phyloP scores from a whole-genome alignment of 2,113 vertebrate species.

The Vulpes lagopus region DNA sequence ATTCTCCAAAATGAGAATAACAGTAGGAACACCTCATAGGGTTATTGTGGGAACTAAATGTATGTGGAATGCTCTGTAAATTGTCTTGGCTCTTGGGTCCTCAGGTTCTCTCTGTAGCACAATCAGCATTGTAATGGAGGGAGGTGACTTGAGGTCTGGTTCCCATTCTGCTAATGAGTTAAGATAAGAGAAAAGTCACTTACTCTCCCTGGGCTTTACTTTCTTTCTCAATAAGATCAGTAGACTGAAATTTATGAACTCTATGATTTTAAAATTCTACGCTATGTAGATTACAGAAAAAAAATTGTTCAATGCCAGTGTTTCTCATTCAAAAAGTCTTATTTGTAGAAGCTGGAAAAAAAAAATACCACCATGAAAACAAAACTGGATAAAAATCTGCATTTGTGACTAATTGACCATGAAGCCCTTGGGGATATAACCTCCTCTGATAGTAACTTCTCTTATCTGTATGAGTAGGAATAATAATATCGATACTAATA shows the following conservation, averaged over 20 bases:
- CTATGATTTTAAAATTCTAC: conserved; percentile 28
- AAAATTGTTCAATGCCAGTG: background rate
- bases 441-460: background rate
- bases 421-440: background rate
- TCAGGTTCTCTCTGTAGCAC: background rate
- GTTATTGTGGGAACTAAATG: background rate
- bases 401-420: background rate
- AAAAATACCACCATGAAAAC: conserved; percentile 49
- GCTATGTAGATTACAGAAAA: background rate
- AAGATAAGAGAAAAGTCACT: background rate
- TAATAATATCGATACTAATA: background rate
- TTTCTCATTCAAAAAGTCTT: conserved; percentile 27
- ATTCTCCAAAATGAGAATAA: conserved; percentile 40
- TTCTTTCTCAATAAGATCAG: conserved; percentile 32
- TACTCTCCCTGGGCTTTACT: background rate
- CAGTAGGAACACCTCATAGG: background rate
- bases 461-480: background rate
- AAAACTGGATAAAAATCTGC: background rate
- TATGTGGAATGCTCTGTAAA: background rate
- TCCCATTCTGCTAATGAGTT: background rate
- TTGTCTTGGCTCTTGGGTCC: background rate
- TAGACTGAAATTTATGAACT: background rate
- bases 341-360: conserved; percentile 47
- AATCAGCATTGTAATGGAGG: background rate
- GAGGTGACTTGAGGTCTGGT: background rate